Evolutionary conservation across 2,113 vertebrate genomes (phyloP).

Genomic region (Perognathus longimembris): DNA sequence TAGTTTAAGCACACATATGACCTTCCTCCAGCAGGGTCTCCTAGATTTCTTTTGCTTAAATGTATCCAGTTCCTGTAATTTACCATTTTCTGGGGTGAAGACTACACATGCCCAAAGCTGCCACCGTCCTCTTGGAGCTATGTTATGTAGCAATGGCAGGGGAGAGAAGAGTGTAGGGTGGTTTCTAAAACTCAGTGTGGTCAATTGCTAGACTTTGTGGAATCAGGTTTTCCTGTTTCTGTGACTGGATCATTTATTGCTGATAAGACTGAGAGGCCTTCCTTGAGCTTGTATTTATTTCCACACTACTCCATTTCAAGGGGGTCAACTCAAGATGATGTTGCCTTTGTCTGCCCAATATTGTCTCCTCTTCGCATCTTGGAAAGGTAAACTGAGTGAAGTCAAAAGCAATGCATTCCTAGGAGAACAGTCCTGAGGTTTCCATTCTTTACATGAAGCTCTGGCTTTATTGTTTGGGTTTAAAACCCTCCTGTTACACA

Average conservation of each 20-base stretch:
- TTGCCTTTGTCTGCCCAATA: background rate
- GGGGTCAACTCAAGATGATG: background rate
- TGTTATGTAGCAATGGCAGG: background rate
- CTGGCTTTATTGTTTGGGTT: background rate
- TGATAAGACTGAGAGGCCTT: background rate
- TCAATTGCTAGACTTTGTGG: background rate
- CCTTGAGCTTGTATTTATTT: background rate
- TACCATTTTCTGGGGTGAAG: constrained; percentile 51
- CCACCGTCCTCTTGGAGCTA: background rate
- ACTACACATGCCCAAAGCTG: constrained; percentile 30
- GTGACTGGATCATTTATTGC: background rate
- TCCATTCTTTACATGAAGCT: background rate
- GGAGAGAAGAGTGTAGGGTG: background rate
- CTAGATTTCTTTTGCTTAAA: constrained; percentile 60
- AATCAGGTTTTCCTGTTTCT: background rate
- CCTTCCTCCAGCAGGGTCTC: constrained; percentile 47
- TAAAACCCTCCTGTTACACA: background rate
- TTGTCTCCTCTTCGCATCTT: constrained; percentile 45
- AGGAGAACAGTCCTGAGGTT: constrained; percentile 19
- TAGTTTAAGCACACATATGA: constrained; percentile 29
- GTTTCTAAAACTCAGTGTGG: background rate
- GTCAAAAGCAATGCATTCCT: background rate
- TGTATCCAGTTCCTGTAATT: constrained; percentile 71
- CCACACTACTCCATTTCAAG: background rate
- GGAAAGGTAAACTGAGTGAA: background rate